phyloP scores from a whole-genome alignment of 1,140 invertebrate genomes.

The Drosophila ficusphila region DNA sequence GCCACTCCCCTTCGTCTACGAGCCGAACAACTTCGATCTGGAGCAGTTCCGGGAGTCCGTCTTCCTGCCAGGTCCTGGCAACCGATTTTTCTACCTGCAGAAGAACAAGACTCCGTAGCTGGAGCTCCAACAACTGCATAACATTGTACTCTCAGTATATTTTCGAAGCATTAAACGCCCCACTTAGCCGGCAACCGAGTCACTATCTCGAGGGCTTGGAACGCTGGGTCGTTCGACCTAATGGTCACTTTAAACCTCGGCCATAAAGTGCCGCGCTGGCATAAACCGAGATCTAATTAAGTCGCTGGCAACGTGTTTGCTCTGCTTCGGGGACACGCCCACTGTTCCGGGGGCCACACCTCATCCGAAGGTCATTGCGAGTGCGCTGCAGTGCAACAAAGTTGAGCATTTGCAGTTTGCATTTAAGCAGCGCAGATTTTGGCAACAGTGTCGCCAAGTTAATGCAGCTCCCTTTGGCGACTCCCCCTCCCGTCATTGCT shows the following conservation, averaged over 20 bases:
- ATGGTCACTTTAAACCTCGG: constrained; percentile 45
- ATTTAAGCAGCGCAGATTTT: constrained; percentile 71
- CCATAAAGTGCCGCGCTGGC: constrained; percentile 51
- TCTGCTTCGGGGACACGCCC: constrained; percentile 22
- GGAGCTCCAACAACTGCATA: background rate
- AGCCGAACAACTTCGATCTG: constrained; percentile 51
- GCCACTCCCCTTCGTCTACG: constrained; percentile 22
- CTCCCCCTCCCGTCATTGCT: background rate
- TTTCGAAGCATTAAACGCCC: constrained; percentile 23
- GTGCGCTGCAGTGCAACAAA: constrained; percentile 60
- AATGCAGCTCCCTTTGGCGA: constrained; percentile 33
- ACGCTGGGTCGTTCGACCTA: constrained; percentile 34
- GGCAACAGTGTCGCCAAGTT: constrained; percentile 75
- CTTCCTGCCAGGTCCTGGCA: constrained; percentile 46
- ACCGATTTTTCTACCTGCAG: constrained; percentile 66
- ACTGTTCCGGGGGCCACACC: constrained; percentile 21
- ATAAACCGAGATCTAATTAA: constrained; percentile 68
- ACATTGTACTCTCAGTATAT: constrained; percentile 26
- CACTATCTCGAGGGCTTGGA: constrained; percentile 35
- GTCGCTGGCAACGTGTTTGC: constrained; percentile 39
- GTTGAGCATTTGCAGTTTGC: constrained; percentile 69
- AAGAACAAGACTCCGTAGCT: constrained; percentile 2
- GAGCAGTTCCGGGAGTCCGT: constrained; percentile 51
- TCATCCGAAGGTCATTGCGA: constrained; percentile 59
- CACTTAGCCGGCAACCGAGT: background rate